Percentiles rank a stretch among this genome's conserved stretches.
Evolutionary conservation across 2,888 invertebrate species (phyloP).

Genomic region (Drosophila parthenogenetica): DNA sequence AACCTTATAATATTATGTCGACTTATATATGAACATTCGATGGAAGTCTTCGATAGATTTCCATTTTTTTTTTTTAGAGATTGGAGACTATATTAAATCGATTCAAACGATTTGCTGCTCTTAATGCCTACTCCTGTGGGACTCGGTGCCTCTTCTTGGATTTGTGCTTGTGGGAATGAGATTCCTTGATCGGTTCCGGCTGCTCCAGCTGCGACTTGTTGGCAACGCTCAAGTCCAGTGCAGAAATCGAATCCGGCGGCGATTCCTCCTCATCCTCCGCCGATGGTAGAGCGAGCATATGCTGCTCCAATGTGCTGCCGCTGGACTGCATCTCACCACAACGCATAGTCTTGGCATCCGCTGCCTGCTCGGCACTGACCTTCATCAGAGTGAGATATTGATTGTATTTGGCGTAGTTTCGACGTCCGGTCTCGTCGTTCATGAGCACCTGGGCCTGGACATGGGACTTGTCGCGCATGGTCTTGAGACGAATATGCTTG

Average conservation of each 20-base stretch:
- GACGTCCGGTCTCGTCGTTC: slow-evolving; percentile 95
- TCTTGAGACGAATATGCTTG: slow-evolving; percentile 96
- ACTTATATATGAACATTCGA: no score
- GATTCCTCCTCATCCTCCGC: slow-evolving; percentile 30
- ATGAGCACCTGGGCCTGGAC: slow-evolving; percentile 92
- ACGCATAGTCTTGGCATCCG: slow-evolving; percentile 84
- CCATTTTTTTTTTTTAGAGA: no score
- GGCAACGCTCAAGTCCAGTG: slow-evolving; percentile 40
- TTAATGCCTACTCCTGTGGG: no score
- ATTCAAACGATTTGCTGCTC: no score
- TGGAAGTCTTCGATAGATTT: no score
- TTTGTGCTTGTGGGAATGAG: neutral
- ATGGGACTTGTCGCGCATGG: slow-evolving; percentile 93
- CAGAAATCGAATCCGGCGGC: neutral
- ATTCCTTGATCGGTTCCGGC: neutral
- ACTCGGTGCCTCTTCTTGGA: neutral
- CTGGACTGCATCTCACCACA: slow-evolving; percentile 80
- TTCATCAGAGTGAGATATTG: slow-evolving; percentile 92
- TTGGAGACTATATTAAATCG: no score
- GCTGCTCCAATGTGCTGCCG: slow-evolving; percentile 9
- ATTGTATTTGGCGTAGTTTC: slow-evolving; percentile 97
- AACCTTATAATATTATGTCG: slow-evolving; percentile 1
- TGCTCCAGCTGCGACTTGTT: slow-evolving; percentile 9
- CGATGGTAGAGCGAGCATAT: neutral
- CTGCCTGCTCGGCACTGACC: slow-evolving; percentile 85